Evolutionary conservation across 1,140 invertebrate species (phyloP).

Genomic region (Diachasma alloeum): DNA sequence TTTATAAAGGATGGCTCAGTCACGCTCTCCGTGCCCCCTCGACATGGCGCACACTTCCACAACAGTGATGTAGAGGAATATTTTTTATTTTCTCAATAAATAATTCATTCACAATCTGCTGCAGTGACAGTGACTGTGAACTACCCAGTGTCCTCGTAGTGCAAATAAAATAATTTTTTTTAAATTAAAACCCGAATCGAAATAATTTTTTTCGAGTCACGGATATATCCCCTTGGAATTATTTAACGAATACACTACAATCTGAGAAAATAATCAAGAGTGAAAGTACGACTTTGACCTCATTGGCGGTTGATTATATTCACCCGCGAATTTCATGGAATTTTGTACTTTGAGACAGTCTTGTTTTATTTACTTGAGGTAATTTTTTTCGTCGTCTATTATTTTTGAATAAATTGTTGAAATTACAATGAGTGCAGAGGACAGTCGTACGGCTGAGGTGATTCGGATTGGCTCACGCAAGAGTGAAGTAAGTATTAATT

Average conservation of each 20-base stretch:
- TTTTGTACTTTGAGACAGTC: neutral
- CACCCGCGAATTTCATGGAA: neutral
- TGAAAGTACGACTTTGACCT: constrained; percentile 1
- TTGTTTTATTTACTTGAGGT: neutral
- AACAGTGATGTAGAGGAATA: neutral
- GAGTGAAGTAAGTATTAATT: constrained; percentile 69
- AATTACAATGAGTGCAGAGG: constrained; percentile 21
- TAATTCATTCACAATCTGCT: constrained; percentile 48
- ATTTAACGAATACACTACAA: neutral
- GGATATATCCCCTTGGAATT: neutral
- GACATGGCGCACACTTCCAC: neutral
- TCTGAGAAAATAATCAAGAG: neutral
- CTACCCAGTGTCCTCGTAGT: neutral
- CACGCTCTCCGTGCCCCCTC: neutral
- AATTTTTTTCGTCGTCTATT: constrained; percentile 3
- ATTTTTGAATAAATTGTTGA: neutral
- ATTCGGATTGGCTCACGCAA: constrained; percentile 73
- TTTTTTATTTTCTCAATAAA: neutral
- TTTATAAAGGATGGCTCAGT: too few relatives aligned
- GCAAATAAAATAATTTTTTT: neutral
- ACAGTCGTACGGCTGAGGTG: constrained; percentile 47
- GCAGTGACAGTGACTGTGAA: constrained; percentile 57
- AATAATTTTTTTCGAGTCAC: neutral
- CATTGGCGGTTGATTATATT: neutral
- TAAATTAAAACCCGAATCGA: neutral